A percentile compares a stretch with the other conserved stretches of the same genome.
phyloP scores from a whole-genome alignment of 2,888 invertebrate species.

The Parnassius mnemosyne region DNA sequence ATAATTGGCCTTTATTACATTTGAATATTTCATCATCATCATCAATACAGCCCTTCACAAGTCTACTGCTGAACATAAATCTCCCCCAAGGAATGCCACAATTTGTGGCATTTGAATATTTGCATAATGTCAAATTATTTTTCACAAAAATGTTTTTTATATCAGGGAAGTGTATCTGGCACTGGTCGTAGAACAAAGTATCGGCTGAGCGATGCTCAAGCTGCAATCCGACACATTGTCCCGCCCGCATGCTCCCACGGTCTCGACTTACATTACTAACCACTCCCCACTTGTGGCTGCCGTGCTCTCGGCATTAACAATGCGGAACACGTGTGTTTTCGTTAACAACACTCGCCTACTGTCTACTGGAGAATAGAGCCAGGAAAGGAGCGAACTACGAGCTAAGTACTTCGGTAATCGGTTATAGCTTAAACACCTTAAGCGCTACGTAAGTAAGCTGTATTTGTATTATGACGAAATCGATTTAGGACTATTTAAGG shows the following conservation, averaged over 20 bases:
- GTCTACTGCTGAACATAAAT: too few species aligned
- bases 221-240: slow-evolving; percentile 39
- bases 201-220: slow-evolving; percentile 22
- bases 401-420: slow-evolving; percentile 15
- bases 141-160: slow-evolving; percentile 10
- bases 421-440: not conserved
- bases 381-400: slow-evolving; percentile 14
- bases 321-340: slow-evolving; percentile 61
- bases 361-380: slow-evolving; percentile 8
- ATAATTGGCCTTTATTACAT: too few species aligned
- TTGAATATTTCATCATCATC: too few species aligned
- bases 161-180: slow-evolving; percentile 12
- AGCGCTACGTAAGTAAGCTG: too few species aligned
- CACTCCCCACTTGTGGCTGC: slow-evolving; percentile 36
- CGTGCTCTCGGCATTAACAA: slow-evolving; percentile 52
- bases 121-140: not conserved
- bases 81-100: too few species aligned
- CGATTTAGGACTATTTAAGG: too few species aligned
- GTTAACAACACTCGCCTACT: slow-evolving; percentile 19
- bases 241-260: slow-evolving; percentile 69
- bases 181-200: slow-evolving; percentile 13
- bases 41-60: too few species aligned
- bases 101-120: too few species aligned
- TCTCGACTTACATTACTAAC: slow-evolving; percentile 46
- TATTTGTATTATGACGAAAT: too few species aligned